Percentiles rank a stretch among this genome's conserved stretches.
Evolutionary conservation across 2,113 vertebrate species (phyloP).

Genomic region (Campylorhamphus procurvoides): DNA sequence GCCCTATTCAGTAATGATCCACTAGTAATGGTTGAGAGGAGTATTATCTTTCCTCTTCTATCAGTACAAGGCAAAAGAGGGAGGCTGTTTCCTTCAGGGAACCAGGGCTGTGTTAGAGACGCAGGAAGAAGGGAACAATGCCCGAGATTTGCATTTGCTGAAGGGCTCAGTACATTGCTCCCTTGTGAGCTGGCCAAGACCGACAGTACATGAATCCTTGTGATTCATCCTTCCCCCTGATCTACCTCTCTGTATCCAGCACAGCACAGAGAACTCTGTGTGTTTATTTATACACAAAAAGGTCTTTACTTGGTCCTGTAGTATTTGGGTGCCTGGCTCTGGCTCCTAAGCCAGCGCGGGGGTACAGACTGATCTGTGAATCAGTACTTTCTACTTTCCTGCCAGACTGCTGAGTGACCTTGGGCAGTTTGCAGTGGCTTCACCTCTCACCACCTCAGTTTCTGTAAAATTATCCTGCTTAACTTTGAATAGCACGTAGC

Average conservation of each 20-base stretch:
- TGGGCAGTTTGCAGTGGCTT: neutral
- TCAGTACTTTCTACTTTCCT: neutral
- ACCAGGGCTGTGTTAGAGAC: neutral
- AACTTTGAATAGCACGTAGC: neutral
- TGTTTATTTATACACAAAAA: slow-evolving; percentile 29
- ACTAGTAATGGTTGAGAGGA: neutral
- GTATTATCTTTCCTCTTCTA: neutral
- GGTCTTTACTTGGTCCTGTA: neutral
- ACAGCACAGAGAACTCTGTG: neutral
- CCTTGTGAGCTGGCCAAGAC: slow-evolving; percentile 3
- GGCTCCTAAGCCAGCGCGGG: neutral
- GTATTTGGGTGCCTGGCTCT: neutral
- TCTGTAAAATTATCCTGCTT: slow-evolving; percentile 1
- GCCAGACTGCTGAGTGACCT: neutral
- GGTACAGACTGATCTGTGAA: neutral
- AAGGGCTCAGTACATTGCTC: slow-evolving; percentile 38
- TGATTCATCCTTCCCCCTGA: slow-evolving; percentile 31
- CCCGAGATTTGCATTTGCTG: slow-evolving; percentile 42
- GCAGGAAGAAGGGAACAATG: slow-evolving; percentile 10
- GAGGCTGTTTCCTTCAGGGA: neutral
- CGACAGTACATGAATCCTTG: slow-evolving; percentile 36
- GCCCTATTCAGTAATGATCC: neutral
- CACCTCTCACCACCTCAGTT: neutral
- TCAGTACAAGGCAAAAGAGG: neutral
- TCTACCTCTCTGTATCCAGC: slow-evolving; percentile 37